A percentile compares a stretch with the other conserved stretches of the same genome.
These are phyloP conservation scores for Formica exsecta DNA, from an alignment of 1,140 invertebrate genomes.

Conservation along the genomic window DNA sequence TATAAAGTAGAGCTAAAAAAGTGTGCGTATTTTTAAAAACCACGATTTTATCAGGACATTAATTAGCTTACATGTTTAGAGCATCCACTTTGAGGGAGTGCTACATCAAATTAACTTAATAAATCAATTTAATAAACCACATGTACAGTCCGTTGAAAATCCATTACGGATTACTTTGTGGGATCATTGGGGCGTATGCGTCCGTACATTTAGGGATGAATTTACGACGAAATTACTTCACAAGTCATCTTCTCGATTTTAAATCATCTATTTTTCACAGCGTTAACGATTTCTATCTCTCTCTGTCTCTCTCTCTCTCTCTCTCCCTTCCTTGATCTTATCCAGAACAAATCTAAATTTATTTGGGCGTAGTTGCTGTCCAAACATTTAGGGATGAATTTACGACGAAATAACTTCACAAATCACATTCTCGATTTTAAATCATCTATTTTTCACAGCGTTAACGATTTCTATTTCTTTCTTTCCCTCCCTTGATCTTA, in stretches of 20 bases:
- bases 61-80: background rate
- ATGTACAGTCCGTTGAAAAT: background rate
- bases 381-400: constrained; percentile 11
- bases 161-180: background rate
- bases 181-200: background rate
- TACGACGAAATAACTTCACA: background rate
- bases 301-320: too few relatives aligned
- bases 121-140: constrained; percentile 13
- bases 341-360: too few relatives aligned
- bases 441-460: background rate
- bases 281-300: too few relatives aligned
- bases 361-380: too few relatives aligned
- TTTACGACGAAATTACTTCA: background rate
- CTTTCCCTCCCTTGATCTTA: background rate
- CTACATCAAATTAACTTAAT: constrained; percentile 32
- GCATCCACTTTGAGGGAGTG: background rate
- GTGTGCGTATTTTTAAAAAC: background rate
- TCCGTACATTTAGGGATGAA: constrained; percentile 7
- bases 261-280: constrained; percentile 1
- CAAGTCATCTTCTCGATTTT: background rate
- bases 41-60: background rate
- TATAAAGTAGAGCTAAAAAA: background rate
- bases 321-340: too few relatives aligned
- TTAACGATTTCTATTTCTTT: too few relatives aligned
- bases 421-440: background rate